These are phyloP conservation scores for Semaprochilodus insignis DNA, from an alignment of 2,797 vertebrate species.

Conservation along the genomic window DNA sequence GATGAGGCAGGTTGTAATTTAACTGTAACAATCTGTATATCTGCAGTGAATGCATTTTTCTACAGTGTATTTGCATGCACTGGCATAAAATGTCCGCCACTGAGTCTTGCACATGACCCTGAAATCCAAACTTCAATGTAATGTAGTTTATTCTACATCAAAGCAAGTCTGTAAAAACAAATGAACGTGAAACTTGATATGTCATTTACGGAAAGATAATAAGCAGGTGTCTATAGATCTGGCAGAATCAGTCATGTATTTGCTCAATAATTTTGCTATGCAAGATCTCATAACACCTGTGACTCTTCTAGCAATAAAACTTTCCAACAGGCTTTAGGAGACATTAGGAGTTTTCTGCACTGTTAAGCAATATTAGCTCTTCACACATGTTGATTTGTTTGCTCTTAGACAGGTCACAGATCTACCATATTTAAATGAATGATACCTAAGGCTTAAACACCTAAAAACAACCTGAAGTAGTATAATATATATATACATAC, in stretches of 20 bases:
- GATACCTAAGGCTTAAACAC: too few species aligned
- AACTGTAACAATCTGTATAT: neutral
- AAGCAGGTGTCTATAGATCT: neutral
- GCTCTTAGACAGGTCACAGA: too few species aligned
- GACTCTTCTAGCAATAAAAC: too few species aligned
- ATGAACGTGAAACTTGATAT: neutral
- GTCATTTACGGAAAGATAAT: neutral
- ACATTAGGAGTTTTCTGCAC: neutral
- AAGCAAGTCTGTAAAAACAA: neutral
- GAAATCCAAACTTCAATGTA: neutral
- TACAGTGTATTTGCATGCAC: neutral
- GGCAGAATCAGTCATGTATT: neutral
- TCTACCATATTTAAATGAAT: too few species aligned
- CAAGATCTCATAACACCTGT: neutral
- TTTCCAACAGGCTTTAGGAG: too few species aligned
- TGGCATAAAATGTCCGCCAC: neutral
- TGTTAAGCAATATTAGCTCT: neutral
- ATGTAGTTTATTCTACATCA: neutral
- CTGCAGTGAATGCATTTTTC: neutral
- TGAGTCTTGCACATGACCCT: neutral
- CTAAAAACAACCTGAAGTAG: too few species aligned
- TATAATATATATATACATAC: too few species aligned
- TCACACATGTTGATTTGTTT: too few species aligned
- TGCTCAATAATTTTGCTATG: neutral
- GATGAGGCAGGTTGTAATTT: neutral